Percentiles rank a stretch among this genome's conserved stretches.
Evolutionary conservation across 1,140 invertebrate species (phyloP).

Genomic region (Drusus annulatus): DNA sequence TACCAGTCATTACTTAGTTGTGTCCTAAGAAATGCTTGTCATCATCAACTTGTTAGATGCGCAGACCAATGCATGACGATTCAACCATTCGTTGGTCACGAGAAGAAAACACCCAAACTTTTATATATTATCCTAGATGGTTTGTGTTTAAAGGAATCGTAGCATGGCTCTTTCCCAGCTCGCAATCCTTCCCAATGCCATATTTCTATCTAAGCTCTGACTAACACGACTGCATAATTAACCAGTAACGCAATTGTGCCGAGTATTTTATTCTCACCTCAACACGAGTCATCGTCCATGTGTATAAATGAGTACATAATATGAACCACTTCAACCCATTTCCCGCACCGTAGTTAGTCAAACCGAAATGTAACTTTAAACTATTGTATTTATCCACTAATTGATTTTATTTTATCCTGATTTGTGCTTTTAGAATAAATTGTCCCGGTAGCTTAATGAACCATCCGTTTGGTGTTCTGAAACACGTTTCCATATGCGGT

Average conservation of each 20-base stretch:
- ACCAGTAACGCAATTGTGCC: background rate
- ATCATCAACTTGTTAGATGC: background rate
- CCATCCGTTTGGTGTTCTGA: too few relatives aligned
- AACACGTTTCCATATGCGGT: too few relatives aligned
- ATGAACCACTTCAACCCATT: background rate
- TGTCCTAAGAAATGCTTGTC: too few relatives aligned
- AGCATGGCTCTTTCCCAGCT: background rate
- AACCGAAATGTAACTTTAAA: conserved; percentile 1
- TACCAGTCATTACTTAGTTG: background rate
- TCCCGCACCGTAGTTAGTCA: background rate
- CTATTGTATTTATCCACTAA: too few relatives aligned
- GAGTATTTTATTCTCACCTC: background rate
- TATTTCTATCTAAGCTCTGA: background rate
- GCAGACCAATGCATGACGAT: background rate
- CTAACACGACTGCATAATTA: background rate
- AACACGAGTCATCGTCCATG: conserved; percentile 1
- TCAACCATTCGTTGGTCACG: too few relatives aligned
- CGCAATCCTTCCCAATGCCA: background rate
- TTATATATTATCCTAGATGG: background rate
- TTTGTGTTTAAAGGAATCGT: conserved; percentile 3
- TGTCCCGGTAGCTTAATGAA: too few relatives aligned
- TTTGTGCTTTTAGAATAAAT: too few relatives aligned
- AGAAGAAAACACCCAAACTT: conserved; percentile 1
- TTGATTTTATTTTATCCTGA: too few relatives aligned
- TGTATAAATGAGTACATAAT: conserved; percentile 3